A percentile compares a stretch with the other conserved stretches of the same genome.
phyloP scores from a whole-genome alignment of 1,140 invertebrate genomes.

The Macrosteles quadrilineatus region DNA sequence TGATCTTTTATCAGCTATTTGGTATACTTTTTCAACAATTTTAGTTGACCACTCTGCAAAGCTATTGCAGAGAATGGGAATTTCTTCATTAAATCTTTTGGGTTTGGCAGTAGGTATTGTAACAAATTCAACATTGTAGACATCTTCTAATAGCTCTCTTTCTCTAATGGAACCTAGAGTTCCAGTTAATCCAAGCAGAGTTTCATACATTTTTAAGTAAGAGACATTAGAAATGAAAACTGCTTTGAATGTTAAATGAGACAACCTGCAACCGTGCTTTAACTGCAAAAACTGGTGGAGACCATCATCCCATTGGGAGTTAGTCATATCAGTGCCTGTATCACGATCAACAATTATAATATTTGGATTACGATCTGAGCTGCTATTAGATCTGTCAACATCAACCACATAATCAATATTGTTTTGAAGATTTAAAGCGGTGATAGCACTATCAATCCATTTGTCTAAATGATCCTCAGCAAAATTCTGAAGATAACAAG shows the following conservation, averaged over 20 bases:
- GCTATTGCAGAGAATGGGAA: constrained; percentile 37
- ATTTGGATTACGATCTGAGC: constrained; percentile 42
- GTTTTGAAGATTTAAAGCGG: constrained; percentile 35
- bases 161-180: constrained; percentile 47
- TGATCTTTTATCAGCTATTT: constrained; percentile 27
- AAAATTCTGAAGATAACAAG: constrained; percentile 40
- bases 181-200: constrained; percentile 49
- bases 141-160: constrained; percentile 42
- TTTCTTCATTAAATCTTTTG: constrained; percentile 36
- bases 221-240: constrained; percentile 51
- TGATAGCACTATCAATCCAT: constrained; percentile 44
- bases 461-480: constrained; percentile 39
- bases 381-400: constrained; percentile 42
- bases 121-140: constrained; percentile 45
- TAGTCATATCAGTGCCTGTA: constrained; percentile 49
- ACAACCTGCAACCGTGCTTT: constrained; percentile 50
- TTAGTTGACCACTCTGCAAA: constrained; percentile 37
- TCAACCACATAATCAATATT: constrained; percentile 44
- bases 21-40: constrained; percentile 28
- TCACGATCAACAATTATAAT: constrained; percentile 48
- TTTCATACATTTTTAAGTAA: constrained; percentile 47
- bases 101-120: constrained; percentile 43
- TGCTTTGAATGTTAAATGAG: constrained; percentile 47
- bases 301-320: constrained; percentile 49
- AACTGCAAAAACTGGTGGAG: constrained; percentile 53